Evolutionary conservation across 1,140 invertebrate genomes (phyloP), one percentile per base, ranked within the genome.

Genomic region (Hestina assimilis): DNA sequence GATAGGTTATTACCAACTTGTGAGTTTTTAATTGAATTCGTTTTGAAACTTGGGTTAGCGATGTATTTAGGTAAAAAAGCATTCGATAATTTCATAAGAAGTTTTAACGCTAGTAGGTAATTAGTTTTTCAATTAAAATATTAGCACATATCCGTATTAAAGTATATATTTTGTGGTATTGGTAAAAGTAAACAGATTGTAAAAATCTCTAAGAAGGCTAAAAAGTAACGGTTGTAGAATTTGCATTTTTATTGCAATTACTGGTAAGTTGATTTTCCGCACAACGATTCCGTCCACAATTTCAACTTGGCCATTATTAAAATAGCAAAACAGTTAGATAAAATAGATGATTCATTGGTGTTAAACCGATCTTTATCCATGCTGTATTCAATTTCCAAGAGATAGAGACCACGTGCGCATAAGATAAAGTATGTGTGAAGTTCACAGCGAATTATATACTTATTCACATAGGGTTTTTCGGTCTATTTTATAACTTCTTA

Each of bases 401-500:
- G 14, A 14, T 31, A 26, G 38, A 26, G 0, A 12, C 15, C 23
- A 21, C 35, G 12, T 51, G 47, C 12, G 12, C 21, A n/a, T 19
- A 3, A 7, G 8, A 4, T 33, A 8, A 12, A 14, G 0, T 45
- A 9, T 12, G 14, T 17, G n/a, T 12, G 5, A 11, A 17, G 17
- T 33, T n/a, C 17, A n/a, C n/a, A 26, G 28, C 14, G 19, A 35
- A 51, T 12, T 28, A 38, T 11, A 11, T 40, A n/a, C 9, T 19
- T 41, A 28, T 26, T 28, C 24, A 29, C 11, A 11, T 8, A 42
- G 42, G 26, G 35, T 35, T 28, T 21, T 20, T 45, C 24, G n/a
- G 38, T 21, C 19, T 33, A 40, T 31, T 29, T 43, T 42, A 58
- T 58, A 17, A 21, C 35, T 50, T 50, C 33, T 12, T 38, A 50